These are phyloP conservation scores for Drosophila vallismaia DNA, from an alignment of 2,888 invertebrate genomes.

Conservation along the genomic window DNA sequence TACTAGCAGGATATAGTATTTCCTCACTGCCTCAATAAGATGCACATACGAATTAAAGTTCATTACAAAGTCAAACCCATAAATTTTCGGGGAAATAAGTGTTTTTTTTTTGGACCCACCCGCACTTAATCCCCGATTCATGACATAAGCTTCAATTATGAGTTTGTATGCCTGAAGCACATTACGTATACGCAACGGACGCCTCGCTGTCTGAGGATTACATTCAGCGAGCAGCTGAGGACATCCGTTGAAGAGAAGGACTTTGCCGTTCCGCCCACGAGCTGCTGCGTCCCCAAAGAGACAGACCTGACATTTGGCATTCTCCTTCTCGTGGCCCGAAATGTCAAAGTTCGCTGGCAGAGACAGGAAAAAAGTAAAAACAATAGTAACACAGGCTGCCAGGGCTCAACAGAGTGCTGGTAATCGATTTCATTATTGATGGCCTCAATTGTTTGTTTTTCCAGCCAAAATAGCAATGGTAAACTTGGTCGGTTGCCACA, in stretches of 20 bases:
- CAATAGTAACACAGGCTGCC: conserved; percentile 18
- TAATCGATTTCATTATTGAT: conserved; percentile 40
- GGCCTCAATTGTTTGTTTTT: conserved; percentile 33
- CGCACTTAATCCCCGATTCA: conserved; percentile 12
- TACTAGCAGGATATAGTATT: too few relatives aligned
- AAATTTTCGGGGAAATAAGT: conserved; percentile 23
- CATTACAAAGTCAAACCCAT: conserved; percentile 42
- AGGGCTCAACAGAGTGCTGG: conserved; percentile 9
- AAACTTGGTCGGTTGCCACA: conserved; percentile 6
- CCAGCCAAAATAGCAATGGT: conserved; percentile 19
- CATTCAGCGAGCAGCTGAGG: conserved; percentile 12
- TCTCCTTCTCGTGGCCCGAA: conserved; percentile 44
- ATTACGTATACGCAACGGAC: conserved; percentile 60
- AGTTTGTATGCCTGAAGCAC: conserved; percentile 18
- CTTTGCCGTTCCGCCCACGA: conserved; percentile 4
- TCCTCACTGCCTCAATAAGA: conserved; percentile 41
- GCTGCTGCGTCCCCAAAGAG: conserved; percentile 33
- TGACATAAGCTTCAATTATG: conserved; percentile 47
- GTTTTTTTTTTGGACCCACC: not conserved
- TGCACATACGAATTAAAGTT: conserved; percentile 61
- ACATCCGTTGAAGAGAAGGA: conserved; percentile 8
- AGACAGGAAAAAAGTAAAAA: conserved; percentile 13
- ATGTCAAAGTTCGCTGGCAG: conserved; percentile 65
- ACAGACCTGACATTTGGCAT: conserved; percentile 59
- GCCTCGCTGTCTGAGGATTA: conserved; percentile 59